Evolutionary conservation across 2,888 invertebrate species (phyloP).

Genomic region (Drosophila pseudotalamancana): DNA sequence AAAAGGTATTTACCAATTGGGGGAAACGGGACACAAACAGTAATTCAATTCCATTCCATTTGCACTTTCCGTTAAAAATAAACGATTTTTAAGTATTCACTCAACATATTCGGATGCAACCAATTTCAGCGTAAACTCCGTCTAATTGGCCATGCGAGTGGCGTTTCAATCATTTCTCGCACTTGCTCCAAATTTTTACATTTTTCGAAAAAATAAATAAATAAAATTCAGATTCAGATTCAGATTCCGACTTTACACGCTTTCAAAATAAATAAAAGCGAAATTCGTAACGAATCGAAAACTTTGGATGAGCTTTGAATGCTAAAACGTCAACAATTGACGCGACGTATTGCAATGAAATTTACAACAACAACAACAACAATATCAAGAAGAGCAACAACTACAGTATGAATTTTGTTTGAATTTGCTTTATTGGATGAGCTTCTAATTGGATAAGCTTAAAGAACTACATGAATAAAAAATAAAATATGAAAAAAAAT

Average conservation of each 20-base stretch:
- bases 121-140: neutral
- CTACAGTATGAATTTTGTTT: neutral
- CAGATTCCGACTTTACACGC: constrained; percentile 43
- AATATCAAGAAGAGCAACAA: neutral
- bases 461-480: constrained; percentile 2
- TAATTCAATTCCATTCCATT: neutral
- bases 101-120: neutral
- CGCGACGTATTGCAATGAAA: constrained; percentile 25
- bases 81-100: neutral
- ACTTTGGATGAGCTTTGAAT: constrained; percentile 30
- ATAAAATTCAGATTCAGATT: too few species aligned
- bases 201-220: too few species aligned
- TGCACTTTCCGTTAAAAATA: constrained; percentile 1
- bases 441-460: constrained; percentile 4
- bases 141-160: constrained; percentile 48
- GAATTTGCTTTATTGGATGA: constrained; percentile 20
- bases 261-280: constrained; percentile 53
- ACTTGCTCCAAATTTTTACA: constrained; percentile 25
- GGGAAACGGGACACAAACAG: too few species aligned
- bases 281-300: constrained; percentile 27
- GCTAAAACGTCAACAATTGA: constrained; percentile 21
- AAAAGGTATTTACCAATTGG: neutral
- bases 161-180: constrained; percentile 46
- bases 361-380: too few species aligned
- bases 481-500: constrained; percentile 9